Evolutionary conservation across 2,888 invertebrate genomes (phyloP).

Genomic region (Tricholauxania praeusta): DNA sequence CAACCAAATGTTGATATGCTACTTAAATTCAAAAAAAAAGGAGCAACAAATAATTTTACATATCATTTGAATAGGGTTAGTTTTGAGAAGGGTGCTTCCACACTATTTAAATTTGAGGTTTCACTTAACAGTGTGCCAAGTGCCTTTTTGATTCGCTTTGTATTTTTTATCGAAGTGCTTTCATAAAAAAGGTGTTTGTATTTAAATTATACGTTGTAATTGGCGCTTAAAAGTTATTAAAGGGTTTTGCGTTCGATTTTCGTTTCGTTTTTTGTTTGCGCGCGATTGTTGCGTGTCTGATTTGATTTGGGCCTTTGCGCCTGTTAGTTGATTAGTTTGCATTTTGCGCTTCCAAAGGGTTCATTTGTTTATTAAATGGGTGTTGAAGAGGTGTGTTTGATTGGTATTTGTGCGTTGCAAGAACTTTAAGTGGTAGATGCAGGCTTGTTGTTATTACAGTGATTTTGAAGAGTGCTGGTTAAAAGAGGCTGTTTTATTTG

Average conservation of each 20-base stretch:
- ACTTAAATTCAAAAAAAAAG: too few species aligned
- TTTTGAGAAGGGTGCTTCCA: constrained; percentile 40
- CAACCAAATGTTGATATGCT: too few species aligned
- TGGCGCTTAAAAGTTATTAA: constrained; percentile 39
- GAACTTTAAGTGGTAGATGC: too few species aligned
- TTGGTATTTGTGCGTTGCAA: too few species aligned
- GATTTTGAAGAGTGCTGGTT: too few species aligned
- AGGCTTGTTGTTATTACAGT: too few species aligned
- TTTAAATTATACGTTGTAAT: constrained; percentile 50
- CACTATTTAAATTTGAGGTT: too few species aligned
- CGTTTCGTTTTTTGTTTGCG: constrained; percentile 15
- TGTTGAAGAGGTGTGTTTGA: constrained; percentile 1
- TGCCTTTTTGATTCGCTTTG: too few species aligned
- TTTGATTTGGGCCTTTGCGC: not conserved
- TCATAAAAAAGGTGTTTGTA: constrained; percentile 36
- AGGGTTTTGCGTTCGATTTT: constrained; percentile 26
- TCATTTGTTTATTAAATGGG: constrained; percentile 39
- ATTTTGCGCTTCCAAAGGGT: constrained; percentile 33
- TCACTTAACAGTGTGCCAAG: too few species aligned
- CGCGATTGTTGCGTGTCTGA: constrained; percentile 31
- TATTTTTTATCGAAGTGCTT: too few species aligned
- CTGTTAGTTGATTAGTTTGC: constrained; percentile 28
- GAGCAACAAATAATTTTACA: too few species aligned
- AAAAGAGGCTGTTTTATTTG: too few species aligned
- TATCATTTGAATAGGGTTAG: constrained; percentile 45